Conservation (phyloP, 1,140 invertebrate genomes). For the Bombus sylvicola region DNA sequence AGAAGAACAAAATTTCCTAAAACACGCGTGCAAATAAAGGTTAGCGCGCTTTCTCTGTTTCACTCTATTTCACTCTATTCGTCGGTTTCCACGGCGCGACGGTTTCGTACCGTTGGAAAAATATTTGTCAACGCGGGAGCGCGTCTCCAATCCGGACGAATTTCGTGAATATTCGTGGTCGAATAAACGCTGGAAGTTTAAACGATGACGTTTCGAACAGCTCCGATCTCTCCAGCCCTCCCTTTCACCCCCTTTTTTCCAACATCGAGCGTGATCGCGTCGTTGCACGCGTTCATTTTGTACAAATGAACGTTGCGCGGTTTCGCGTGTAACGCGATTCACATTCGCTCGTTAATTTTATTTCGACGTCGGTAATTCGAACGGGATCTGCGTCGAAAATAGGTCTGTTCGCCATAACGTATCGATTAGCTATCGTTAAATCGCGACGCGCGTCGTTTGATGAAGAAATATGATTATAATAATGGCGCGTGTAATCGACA, state of each 20-base stretch:
- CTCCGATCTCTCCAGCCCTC: not conserved
- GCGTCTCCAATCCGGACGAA: conserved; percentile 37
- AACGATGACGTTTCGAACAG: conserved; percentile 41
- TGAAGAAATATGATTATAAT: not conserved
- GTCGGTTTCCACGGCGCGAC: not conserved
- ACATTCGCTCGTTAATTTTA: conserved; percentile 37
- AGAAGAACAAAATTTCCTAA: conserved; percentile 1
- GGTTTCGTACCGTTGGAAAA: conserved; percentile 22
- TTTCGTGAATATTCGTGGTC: conserved; percentile 51
- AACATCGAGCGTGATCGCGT: not conserved
- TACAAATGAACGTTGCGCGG: conserved; percentile 37
- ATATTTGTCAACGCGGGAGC: conserved; percentile 40
- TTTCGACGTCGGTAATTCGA: conserved; percentile 18
- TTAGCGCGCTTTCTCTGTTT: not conserved
- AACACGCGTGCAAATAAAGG: not conserved
- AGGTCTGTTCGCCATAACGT: not conserved
- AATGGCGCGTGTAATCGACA: not conserved
- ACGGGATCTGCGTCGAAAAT: not conserved
- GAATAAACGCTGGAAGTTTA: conserved; percentile 39
- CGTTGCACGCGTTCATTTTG: conserved; percentile 19
- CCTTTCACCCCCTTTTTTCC: no score
- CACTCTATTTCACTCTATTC: not conserved
- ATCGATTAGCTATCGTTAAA: conserved; percentile 1
- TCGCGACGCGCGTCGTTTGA: not conserved
- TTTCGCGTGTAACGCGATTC: conserved; percentile 31